A percentile compares a stretch with the other conserved stretches of the same genome.
Conservation (phyloP, 2,888 invertebrate genomes). For the Omphaloscelis lunosa region DNA sequence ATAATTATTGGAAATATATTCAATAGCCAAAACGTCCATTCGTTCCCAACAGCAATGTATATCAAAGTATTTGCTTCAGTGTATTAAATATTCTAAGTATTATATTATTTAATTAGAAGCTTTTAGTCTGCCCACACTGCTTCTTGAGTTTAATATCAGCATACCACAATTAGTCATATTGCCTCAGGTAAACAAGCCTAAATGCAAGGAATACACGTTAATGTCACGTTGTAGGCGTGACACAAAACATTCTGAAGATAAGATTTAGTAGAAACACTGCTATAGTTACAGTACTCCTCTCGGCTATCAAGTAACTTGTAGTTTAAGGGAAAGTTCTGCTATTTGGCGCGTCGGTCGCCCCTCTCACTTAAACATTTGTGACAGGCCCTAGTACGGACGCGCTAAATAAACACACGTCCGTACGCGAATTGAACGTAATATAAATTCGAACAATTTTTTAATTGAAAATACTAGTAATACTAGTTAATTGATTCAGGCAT, state of each 20-base stretch:
- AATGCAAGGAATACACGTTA: background rate
- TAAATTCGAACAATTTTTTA: background rate
- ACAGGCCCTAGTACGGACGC: background rate
- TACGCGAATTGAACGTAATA: background rate
- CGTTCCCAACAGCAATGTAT: slow-evolving; percentile 5
- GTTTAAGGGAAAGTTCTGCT: background rate
- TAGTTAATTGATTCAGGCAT: too few relatives aligned
- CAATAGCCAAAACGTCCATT: slow-evolving; percentile 5
- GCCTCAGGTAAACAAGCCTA: background rate
- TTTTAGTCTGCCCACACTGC: slow-evolving; percentile 64
- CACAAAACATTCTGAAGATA: background rate
- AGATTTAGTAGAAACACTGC: background rate
- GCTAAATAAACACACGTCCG: background rate
- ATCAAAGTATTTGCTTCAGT: background rate
- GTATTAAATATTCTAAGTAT: slow-evolving; percentile 8
- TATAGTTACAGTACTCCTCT: background rate
- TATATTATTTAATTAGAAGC: background rate
- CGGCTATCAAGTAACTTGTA: background rate
- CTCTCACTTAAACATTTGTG: background rate
- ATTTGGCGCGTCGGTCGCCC: too few relatives aligned
- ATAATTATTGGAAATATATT: background rate
- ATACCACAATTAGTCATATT: slow-evolving; percentile 65
- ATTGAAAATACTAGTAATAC: background rate
- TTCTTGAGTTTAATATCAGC: slow-evolving; percentile 64
- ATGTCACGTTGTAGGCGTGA: slow-evolving; percentile 8